Percentiles rank a stretch among this genome's conserved stretches.
Evolutionary conservation across 1,140 invertebrate species (phyloP).

Genomic region (Agrypnia vestita): DNA sequence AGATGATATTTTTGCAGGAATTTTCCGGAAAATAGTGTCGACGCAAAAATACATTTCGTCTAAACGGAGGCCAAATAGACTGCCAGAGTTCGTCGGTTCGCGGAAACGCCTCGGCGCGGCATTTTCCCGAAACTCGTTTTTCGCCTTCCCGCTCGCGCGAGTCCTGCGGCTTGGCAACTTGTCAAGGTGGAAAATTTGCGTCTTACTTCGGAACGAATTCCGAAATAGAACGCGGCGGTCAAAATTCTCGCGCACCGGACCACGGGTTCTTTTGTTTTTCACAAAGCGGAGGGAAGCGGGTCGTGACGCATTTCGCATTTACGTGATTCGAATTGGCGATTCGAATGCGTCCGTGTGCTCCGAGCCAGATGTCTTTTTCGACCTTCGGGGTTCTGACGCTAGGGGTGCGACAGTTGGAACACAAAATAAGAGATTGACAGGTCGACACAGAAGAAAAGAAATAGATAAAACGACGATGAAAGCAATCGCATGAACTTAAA

Average conservation of each 20-base stretch:
- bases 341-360: not conserved
- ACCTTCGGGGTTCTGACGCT: too few species aligned
- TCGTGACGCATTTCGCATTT: constrained; percentile 23
- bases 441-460: too few species aligned
- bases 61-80: not conserved
- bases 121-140: constrained; percentile 4
- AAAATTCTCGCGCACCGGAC: constrained; percentile 10
- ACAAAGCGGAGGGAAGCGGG: not conserved
- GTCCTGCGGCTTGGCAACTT: constrained; percentile 9
- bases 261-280: not conserved
- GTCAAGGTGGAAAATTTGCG: constrained; percentile 46
- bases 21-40: not conserved
- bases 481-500: too few species aligned
- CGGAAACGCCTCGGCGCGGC: not conserved
- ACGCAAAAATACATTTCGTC: not conserved
- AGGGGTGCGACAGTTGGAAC: too few species aligned
- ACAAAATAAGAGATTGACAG: too few species aligned
- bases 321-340: not conserved
- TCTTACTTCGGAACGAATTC: constrained; percentile 41
- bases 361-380: too few species aligned
- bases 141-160: not conserved
- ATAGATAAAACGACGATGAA: too few species aligned
- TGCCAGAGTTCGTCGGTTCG: not conserved
- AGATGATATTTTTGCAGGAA: too few species aligned
- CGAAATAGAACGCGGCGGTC: constrained; percentile 34